Conservation (phyloP, 2,888 invertebrate species). For the Tortrix viridana region DNA sequence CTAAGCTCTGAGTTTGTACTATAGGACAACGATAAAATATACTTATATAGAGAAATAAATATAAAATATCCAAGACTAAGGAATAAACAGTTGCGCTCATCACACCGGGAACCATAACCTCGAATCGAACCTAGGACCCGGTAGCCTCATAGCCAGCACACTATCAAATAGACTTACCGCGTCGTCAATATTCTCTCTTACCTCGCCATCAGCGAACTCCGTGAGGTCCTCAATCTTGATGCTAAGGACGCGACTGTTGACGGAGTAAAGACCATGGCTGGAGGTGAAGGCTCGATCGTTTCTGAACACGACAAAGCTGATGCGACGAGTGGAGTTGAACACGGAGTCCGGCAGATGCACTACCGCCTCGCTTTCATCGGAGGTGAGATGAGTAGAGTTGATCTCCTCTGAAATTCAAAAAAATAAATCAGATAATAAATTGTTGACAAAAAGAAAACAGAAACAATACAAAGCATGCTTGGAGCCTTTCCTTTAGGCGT, state of each 20-base stretch:
- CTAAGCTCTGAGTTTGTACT: no score
- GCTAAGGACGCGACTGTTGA: constrained; percentile 80
- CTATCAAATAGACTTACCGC: no score
- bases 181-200: no score
- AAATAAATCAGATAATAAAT: background rate
- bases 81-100: no score
- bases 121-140: no score
- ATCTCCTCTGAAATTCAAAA: constrained; percentile 52
- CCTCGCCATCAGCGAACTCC: constrained; percentile 65
- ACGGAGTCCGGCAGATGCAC: constrained; percentile 69
- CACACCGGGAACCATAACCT: no score
- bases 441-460: background rate
- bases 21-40: no score
- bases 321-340: constrained; percentile 54
- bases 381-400: constrained; percentile 52
- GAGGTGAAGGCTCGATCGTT: constrained; percentile 72
- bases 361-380: constrained; percentile 64
- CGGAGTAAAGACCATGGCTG: constrained; percentile 43
- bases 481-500: no score
- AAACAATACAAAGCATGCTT: no score
- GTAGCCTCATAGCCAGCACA: no score
- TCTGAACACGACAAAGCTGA: constrained; percentile 78
- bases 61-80: no score
- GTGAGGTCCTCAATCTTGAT: constrained; percentile 70
- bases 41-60: no score